These are phyloP conservation scores for Anticlea derivata DNA, from an alignment of 2,888 invertebrate species.

Conservation along the genomic window DNA sequence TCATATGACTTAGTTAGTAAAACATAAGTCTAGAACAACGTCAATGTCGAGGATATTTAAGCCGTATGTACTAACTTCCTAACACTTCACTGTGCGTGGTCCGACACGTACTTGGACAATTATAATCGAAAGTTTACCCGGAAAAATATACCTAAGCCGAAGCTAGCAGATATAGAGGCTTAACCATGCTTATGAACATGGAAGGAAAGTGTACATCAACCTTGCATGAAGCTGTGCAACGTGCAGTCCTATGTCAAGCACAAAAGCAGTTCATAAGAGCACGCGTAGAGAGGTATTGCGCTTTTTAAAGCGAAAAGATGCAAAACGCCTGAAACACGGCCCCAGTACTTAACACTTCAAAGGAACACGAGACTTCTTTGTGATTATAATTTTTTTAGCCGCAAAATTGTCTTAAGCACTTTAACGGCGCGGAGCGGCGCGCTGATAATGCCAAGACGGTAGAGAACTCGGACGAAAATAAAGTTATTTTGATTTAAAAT, in stretches of 20 bases:
- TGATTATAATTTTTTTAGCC: conserved; percentile 59
- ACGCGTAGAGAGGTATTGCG: conserved; percentile 23
- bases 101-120: no score
- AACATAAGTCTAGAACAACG: no score
- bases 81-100: no score
- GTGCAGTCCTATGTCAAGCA: background rate
- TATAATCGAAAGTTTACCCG: background rate
- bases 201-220: background rate
- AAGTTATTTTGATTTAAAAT: conserved; percentile 80
- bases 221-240: conserved; percentile 5
- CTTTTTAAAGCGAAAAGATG: conserved; percentile 33
- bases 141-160: no score
- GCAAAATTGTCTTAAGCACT: conserved; percentile 76
- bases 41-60: no score
- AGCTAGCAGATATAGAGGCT: background rate
- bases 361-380: conserved; percentile 57
- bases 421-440: conserved; percentile 51
- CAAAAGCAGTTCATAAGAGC: conserved; percentile 21
- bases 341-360: conserved; percentile 57
- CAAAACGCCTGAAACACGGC: conserved; percentile 37
- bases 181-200: background rate
- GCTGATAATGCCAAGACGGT: conserved; percentile 75
- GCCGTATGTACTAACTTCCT: no score
- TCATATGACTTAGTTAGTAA: no score
- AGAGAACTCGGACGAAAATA: conserved; percentile 71